A percentile compares a stretch with the other conserved stretches of the same genome.
These are phyloP conservation scores for Acanthaster planci DNA, from an alignment of 35 echinoderm and acorn worm species.

Conservation along the genomic window DNA sequence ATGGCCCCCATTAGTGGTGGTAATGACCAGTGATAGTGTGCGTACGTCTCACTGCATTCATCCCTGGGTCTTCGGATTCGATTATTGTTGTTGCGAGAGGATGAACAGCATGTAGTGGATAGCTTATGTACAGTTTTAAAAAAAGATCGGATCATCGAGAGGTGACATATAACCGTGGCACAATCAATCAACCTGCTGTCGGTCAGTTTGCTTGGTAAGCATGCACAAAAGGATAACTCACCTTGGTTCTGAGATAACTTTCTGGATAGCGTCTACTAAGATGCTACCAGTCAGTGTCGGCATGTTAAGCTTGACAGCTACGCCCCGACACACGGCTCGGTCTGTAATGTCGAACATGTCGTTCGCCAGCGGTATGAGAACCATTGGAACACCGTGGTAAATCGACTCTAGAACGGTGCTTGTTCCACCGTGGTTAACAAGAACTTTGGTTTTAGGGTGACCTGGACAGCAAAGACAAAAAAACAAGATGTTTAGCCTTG, in stretches of 20 bases:
- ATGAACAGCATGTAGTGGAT: background rate
- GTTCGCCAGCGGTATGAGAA: slow-evolving; percentile 16
- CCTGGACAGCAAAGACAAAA: background rate
- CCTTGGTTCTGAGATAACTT: background rate
- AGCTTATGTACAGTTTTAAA: background rate
- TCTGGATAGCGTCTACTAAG: background rate
- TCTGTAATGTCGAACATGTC: slow-evolving; percentile 9
- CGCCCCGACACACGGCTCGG: background rate
- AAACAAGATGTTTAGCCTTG: background rate
- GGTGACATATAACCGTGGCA: background rate
- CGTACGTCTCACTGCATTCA: too few species aligned
- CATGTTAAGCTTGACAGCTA: background rate
- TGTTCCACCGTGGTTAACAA: slow-evolving; percentile 12
- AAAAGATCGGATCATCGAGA: background rate
- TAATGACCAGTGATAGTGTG: too few species aligned
- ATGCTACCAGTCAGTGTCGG: background rate
- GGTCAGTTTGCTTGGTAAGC: background rate
- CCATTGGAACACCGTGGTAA: slow-evolving; percentile 38
- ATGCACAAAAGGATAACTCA: too few species aligned
- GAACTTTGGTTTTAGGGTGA: slow-evolving; percentile 28
- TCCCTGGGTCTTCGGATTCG: too few species aligned
- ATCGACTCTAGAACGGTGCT: background rate
- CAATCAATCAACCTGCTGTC: background rate
- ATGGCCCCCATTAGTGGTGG: too few species aligned
- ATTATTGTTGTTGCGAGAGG: too few species aligned